A percentile compares a stretch with the other conserved stretches of the same genome.
These are phyloP conservation scores for Abramis brama DNA, from an alignment of 2,113 vertebrate species.

Conservation along the genomic window DNA sequence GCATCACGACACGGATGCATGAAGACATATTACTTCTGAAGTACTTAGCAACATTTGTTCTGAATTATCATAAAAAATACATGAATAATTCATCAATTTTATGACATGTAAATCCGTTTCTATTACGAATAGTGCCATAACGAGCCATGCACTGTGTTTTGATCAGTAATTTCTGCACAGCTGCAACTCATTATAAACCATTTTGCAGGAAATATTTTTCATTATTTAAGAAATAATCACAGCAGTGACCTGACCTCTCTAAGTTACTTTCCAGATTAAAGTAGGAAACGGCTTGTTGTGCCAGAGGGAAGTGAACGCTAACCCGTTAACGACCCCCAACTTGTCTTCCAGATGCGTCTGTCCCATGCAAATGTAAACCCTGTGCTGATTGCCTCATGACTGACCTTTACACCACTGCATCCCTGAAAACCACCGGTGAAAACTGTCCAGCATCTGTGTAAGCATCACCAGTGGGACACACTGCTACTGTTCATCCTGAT, in stretches of 20 bases:
- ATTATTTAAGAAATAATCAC: conserved; percentile 20
- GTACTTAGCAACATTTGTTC: neutral
- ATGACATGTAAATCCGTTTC: neutral
- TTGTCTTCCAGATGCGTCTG: conserved; percentile 48
- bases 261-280: conserved; percentile 43
- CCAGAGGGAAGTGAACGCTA: conserved; percentile 28
- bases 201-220: neutral
- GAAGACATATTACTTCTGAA: neutral
- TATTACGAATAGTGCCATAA: neutral
- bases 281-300: conserved; percentile 22
- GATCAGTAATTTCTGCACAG: neutral
- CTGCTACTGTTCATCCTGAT: neutral
- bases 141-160: neutral
- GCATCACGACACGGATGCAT: neutral
- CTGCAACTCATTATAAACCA: conserved; percentile 32
- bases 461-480: neutral
- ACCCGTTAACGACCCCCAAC: conserved; percentile 30
- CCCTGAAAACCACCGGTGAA: neutral
- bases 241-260: neutral
- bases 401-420: conserved; percentile 37
- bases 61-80: neutral
- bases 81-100: neutral
- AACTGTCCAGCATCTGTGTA: conserved; percentile 39
- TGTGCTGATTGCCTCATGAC: conserved; percentile 30
- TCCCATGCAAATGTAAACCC: conserved; percentile 1